Evolutionary conservation across 2,113 vertebrate species (phyloP), one percentile per base, ranked within the genome.

Genomic region (Prietella phreatophila): DNA sequence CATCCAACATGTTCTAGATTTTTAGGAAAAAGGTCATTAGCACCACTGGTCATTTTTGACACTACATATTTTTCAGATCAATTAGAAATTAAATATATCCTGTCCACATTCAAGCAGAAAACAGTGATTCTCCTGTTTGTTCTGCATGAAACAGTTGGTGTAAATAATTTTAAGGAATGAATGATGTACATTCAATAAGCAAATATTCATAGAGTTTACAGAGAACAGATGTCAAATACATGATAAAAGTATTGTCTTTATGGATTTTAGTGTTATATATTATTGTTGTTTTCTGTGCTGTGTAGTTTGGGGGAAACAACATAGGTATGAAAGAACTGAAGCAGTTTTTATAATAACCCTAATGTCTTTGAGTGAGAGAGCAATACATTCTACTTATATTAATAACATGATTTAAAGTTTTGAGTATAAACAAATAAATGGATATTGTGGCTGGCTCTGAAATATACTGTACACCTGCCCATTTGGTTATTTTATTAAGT

Each of bases 141-240:
- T 86, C 65, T 89, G 83, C 27, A 71, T 22, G 53, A 80, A 86
- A 42, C 93, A 93, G 93, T 91, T 94, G 93, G 55, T 47, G 88
- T 85, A 83, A 87, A 92, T 93, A 93, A 91, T 90, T 94, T 92
- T 91, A 90, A 93, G 86, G 87, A 90, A 92, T 91, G 91, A 93
- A 92, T 91, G 85, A 88, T 90, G 42, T 86, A 83, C 86, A 89
- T 85, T 63, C 88, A 39, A 75, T 82, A 55, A 88, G 85, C 93
- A 90, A 90, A 86, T 89, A 89, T 88, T 90, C 22, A 75, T 75
- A 85, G 47, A 63, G 82, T 93, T 94, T 92, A 92, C 86, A 36
- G 87, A 73, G 88, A 94, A 91, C 93, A 94, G 94, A 95, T 94
- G 93, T 92, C 83, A 82, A 86, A 87, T 88, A 90, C 92, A 88